These are phyloP conservation scores for Netta rufina DNA, from an alignment of 2,797 vertebrate species.

Conservation along the genomic window DNA sequence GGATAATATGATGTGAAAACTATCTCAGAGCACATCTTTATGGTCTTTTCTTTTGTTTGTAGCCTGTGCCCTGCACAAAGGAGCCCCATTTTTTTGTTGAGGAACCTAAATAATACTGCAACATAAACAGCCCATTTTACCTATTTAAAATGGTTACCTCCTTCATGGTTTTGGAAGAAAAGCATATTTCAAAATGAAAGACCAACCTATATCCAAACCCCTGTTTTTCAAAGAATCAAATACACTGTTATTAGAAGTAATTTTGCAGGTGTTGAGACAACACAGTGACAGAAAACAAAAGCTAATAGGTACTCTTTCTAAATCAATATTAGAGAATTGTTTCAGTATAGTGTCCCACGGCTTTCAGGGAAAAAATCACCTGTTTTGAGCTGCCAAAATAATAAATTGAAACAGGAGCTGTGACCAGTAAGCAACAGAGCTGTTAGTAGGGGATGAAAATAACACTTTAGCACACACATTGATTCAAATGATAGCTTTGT, in stretches of 20 bases:
- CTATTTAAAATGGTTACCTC: background rate
- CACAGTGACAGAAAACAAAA: slow-evolving; percentile 35
- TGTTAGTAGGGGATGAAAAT: slow-evolving; percentile 5
- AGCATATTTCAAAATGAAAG: background rate
- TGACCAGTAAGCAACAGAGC: slow-evolving; percentile 9
- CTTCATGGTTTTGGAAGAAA: background rate
- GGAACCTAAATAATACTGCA: background rate
- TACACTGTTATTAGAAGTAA: slow-evolving; percentile 22
- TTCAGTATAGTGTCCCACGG: slow-evolving; percentile 1
- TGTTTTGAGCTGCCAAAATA: slow-evolving; percentile 41
- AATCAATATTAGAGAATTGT: slow-evolving; percentile 46
- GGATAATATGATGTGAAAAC: background rate
- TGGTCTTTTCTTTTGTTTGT: background rate
- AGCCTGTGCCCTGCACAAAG: background rate
- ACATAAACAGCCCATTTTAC: background rate
- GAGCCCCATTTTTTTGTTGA: background rate
- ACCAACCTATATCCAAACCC: background rate
- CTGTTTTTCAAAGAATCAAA: background rate
- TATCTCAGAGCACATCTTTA: background rate
- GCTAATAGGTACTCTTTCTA: slow-evolving; percentile 14
- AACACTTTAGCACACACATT: slow-evolving; percentile 28
- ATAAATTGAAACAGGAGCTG: slow-evolving; percentile 25
- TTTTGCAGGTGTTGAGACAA: slow-evolving; percentile 44
- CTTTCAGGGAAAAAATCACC: slow-evolving; percentile 14
- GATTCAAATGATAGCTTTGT: slow-evolving; percentile 54